phyloP scores from a whole-genome alignment of 1,140 invertebrate genomes.

The Drosophila sproati region DNA sequence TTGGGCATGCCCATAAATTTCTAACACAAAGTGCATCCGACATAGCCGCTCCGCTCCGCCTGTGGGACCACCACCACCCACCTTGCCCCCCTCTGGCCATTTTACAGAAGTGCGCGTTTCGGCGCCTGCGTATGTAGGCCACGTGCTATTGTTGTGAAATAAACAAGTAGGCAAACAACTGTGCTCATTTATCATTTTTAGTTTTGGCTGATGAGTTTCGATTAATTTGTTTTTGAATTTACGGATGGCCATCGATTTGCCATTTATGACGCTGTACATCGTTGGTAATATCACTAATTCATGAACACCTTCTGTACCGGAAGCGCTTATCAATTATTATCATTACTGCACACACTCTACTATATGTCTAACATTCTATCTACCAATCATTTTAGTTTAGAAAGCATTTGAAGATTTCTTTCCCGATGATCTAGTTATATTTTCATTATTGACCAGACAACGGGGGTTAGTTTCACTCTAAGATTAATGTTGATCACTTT shows the following conservation, averaged over 20 bases:
- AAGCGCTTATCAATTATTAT: neutral
- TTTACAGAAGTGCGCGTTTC: neutral
- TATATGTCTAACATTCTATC: too few species aligned
- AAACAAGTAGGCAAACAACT: slow-evolving; percentile 25
- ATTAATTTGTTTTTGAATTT: slow-evolving; percentile 2
- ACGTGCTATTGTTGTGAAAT: slow-evolving; percentile 8
- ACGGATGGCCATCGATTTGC: slow-evolving; percentile 2
- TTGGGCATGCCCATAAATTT: slow-evolving; percentile 58
- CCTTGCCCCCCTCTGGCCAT: neutral
- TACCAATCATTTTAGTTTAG: too few species aligned
- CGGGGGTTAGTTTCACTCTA: too few species aligned
- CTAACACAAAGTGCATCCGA: slow-evolving; percentile 66
- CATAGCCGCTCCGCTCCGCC: neutral
- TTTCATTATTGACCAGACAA: too few species aligned
- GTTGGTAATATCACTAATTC: neutral
- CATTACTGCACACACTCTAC: too few species aligned
- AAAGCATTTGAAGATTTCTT: too few species aligned
- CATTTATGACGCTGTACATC: neutral
- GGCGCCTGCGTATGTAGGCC: neutral
- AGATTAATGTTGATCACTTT: too few species aligned
- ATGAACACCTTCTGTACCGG: neutral
- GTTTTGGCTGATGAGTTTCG: slow-evolving; percentile 11
- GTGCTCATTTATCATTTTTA: slow-evolving; percentile 26
- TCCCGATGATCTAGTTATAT: too few species aligned
- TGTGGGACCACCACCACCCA: neutral